Evolutionary conservation across 2,113 vertebrate species (phyloP).

Genomic region (Chionodraco myersi): DNA sequence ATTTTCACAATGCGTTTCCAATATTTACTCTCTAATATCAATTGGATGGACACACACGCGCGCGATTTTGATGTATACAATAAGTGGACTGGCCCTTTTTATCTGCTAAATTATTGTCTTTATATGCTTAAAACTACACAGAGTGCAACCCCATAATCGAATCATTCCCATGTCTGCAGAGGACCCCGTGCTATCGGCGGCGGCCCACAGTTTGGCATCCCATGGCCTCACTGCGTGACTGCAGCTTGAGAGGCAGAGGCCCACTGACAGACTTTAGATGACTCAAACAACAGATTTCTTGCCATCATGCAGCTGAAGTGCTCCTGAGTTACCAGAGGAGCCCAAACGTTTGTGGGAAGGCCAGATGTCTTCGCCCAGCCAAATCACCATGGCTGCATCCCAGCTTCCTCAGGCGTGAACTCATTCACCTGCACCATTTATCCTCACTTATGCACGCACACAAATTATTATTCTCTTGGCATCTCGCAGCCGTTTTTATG

Average conservation of each 20-base stretch:
- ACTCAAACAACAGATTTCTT: conserved; percentile 67
- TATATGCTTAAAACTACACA: conserved; percentile 1
- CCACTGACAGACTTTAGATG: conserved; percentile 57
- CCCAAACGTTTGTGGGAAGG: conserved; percentile 54
- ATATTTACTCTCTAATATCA: too few relatives aligned
- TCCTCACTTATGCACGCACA: not conserved
- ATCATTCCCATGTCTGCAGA: conserved; percentile 1
- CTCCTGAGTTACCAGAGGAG: conserved; percentile 58
- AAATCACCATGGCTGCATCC: conserved; percentile 31
- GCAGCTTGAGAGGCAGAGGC: conserved; percentile 47
- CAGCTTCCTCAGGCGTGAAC: conserved; percentile 44
- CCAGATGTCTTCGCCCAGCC: conserved; percentile 61
- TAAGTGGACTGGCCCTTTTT: not conserved
- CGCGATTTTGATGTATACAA: not conserved
- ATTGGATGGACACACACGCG: too few relatives aligned
- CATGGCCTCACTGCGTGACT: conserved; percentile 66
- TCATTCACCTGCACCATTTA: conserved; percentile 35
- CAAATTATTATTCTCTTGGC: not conserved
- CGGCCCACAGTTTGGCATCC: conserved; percentile 53
- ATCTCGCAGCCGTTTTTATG: not conserved
- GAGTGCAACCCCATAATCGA: conserved; percentile 17
- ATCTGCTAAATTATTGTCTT: conserved; percentile 10
- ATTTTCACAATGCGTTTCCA: not conserved
- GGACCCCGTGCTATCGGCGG: conserved; percentile 26
- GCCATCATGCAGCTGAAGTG: conserved; percentile 67